A percentile compares a stretch with the other conserved stretches of the same genome.
phyloP scores from a whole-genome alignment of 2,797 vertebrate genomes.

The Myotis findleyi region DNA sequence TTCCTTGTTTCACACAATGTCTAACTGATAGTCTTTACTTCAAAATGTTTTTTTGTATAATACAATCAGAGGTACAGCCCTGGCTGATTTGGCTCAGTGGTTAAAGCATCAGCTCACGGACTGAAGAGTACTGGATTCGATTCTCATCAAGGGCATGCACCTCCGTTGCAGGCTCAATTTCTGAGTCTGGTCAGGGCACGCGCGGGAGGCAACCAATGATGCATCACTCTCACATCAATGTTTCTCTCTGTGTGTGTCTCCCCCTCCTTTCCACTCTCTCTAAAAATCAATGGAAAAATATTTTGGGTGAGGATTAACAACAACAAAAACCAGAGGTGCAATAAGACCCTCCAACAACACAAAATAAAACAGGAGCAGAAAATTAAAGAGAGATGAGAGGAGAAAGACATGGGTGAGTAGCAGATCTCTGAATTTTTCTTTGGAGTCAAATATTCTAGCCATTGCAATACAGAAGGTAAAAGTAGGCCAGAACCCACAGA shows the following conservation, averaged over 20 bases:
- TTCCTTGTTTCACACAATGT: neutral
- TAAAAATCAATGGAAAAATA: too few relatives aligned
- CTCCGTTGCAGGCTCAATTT: too few relatives aligned
- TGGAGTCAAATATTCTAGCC: neutral
- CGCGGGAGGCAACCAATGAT: too few relatives aligned
- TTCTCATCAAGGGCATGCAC: too few relatives aligned
- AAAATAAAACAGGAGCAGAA: neutral
- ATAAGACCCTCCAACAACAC: neutral
- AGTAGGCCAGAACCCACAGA: neutral
- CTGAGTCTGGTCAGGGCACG: too few relatives aligned
- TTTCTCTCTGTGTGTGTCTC: too few relatives aligned
- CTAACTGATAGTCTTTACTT: neutral
- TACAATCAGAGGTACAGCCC: slow-evolving; percentile 1
- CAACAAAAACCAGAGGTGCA: neutral
- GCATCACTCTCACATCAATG: too few relatives aligned
- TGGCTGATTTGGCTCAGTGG: too few relatives aligned
- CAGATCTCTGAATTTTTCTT: neutral
- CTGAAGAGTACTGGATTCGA: too few relatives aligned
- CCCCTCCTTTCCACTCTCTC: too few relatives aligned
- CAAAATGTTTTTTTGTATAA: neutral
- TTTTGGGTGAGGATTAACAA: too few relatives aligned
- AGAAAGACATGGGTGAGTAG: neutral
- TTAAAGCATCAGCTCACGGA: too few relatives aligned
- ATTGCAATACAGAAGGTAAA: neutral
- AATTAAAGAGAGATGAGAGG: neutral